These are phyloP conservation scores for Aplysia californica DNA, from an alignment of 1,140 invertebrate species.

Conservation along the genomic window DNA sequence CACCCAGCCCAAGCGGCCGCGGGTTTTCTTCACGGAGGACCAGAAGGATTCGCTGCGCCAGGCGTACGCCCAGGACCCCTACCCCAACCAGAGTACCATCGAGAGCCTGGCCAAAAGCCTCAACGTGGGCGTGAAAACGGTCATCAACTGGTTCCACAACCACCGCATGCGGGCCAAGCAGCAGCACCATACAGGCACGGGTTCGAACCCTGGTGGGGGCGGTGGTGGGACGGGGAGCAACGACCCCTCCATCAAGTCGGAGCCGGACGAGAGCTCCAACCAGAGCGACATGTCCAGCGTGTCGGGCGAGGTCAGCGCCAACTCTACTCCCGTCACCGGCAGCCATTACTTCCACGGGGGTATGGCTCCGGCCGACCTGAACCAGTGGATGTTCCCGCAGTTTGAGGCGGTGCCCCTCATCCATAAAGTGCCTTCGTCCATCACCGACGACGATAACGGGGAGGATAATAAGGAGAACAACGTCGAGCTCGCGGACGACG, in stretches of 20 bases:
- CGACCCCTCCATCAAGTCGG: slow-evolving; percentile 35
- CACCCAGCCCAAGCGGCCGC: slow-evolving; percentile 65
- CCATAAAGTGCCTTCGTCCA: slow-evolving; percentile 32
- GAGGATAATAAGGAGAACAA: slow-evolving; percentile 48
- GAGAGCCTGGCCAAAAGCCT: slow-evolving; percentile 94
- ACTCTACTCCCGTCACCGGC: slow-evolving; percentile 17
- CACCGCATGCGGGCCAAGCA: slow-evolving; percentile 96
- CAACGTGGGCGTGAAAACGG: slow-evolving; percentile 92
- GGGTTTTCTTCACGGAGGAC: slow-evolving; percentile 96
- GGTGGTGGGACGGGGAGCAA: background rate
- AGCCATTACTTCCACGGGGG: slow-evolving; percentile 21
- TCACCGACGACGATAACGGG: slow-evolving; percentile 43
- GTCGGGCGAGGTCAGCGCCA: slow-evolving; percentile 50
- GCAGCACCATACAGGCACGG: slow-evolving; percentile 53
- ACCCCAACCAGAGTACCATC: slow-evolving; percentile 94
- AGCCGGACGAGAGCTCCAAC: slow-evolving; percentile 60
- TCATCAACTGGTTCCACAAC: slow-evolving; percentile 99
- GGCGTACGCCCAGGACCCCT: slow-evolving; percentile 95
- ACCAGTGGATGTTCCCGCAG: slow-evolving; percentile 65
- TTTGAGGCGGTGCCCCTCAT: slow-evolving; percentile 56
- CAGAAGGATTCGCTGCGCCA: slow-evolving; percentile 96
- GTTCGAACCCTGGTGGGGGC: background rate
- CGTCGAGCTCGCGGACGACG: slow-evolving; percentile 39
- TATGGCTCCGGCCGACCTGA: slow-evolving; percentile 36
- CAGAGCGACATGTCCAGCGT: slow-evolving; percentile 66